Base-by-base conservation (phyloP, 2,888 invertebrate species). In the Monoplex corrugatus region DNA sequence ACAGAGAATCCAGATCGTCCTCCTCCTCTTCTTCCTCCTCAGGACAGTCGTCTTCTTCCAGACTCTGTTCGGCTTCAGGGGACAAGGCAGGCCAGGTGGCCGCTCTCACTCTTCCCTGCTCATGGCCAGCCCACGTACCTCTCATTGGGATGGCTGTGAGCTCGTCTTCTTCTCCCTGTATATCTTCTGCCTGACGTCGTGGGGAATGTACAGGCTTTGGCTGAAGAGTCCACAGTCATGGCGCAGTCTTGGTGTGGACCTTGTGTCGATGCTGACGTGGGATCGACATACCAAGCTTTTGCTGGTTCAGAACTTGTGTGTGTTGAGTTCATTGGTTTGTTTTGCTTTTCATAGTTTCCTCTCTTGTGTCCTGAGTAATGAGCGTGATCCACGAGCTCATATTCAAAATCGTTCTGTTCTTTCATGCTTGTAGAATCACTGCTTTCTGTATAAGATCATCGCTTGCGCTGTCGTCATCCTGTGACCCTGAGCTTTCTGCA, bases 81-180 rank as follows among this genome's bases (percentile, higher is more conserved):
- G 83, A 5, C 83, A 83, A 32, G 45, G 83, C 83, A 8, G 83
- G 83, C 45, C 83, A 83, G 50, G 83, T 83, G 35, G 50, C 32
- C 8, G 50, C 83, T 40, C 83, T 45, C 83, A 83, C 50, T 83
- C 83, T 35, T 83, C 83, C 35, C 45, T 16, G 45, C 35, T 83
- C 83, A 83, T 45, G 16, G 83, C 45, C 45, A 83, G 50, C 83
- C 83, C 1, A 83, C 83, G 50, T 50, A 83, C 35, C 50, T 45
- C 19, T 50, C 40, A 16, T 35, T 2, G 16, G 23, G 28, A n/a
- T 35, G 45, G 10, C 43, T 82, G 23, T 32, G 50, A 2, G 1
- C 50, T 28, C 83, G 13, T 32, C 80, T 43, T 10, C 43, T 19
- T 6, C 80, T 1, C n/a, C 43, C 43, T 5, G 35, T 28, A 28